Conservation (phyloP, 2,797 vertebrate species). For the Notolepis coatsorum region DNA sequence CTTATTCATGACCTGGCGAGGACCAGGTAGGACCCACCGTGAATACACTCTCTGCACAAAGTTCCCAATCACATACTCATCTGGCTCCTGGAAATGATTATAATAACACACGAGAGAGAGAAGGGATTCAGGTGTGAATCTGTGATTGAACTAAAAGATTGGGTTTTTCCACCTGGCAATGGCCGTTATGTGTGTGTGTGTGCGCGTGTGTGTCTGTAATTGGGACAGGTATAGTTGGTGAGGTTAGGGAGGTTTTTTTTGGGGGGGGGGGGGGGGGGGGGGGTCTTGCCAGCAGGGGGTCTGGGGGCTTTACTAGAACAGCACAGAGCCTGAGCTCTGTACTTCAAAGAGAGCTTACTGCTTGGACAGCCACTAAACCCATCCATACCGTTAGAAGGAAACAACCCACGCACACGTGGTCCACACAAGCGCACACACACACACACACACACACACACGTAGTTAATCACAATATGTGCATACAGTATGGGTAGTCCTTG, state of each 20-base stretch:
- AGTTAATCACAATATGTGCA: no score
- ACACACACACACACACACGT: no score
- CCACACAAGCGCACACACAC: no score
- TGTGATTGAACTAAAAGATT: conserved; percentile 52
- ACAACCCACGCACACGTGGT: no score
- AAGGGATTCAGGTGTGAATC: conserved; percentile 11
- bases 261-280: conserved; percentile 6
- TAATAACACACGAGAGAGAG: no score
- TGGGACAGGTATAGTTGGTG: conserved; percentile 68
- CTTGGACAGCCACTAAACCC: conserved; percentile 53
- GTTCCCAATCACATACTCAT: conserved; percentile 54
- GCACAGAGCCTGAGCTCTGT: conserved; percentile 55
- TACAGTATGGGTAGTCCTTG: no score
- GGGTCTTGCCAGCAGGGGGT: conserved; percentile 55
- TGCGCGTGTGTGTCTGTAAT: conserved; percentile 58
- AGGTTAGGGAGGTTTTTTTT: conserved; percentile 61
- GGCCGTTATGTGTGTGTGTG: conserved; percentile 28
- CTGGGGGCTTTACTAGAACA: conserved; percentile 59
- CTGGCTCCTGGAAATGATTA: conserved; percentile 6
- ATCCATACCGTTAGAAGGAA: no score
- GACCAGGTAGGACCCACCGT: conserved; percentile 33
- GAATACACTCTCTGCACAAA: conserved; percentile 52
- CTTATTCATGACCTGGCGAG: conserved; percentile 44
- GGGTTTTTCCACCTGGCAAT: conserved; percentile 47
- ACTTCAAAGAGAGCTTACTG: conserved; percentile 68